Evolutionary conservation across 2,888 invertebrate genomes (phyloP).

Genomic region (Dascillus cervinus): DNA sequence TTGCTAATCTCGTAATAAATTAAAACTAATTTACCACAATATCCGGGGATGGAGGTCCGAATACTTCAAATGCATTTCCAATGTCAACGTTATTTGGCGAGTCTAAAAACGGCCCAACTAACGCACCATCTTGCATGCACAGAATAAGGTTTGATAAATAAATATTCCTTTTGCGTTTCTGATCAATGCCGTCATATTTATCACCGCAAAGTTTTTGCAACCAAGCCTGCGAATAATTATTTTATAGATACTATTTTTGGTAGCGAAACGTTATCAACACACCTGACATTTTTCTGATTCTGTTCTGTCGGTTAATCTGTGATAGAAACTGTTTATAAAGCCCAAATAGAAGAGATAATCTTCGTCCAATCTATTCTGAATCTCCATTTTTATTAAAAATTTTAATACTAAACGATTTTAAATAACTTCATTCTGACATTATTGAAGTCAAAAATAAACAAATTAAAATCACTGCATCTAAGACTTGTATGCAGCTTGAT

Average conservation of each 20-base stretch:
- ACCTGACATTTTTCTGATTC: conserved; percentile 27
- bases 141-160: conserved; percentile 41
- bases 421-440: neutral
- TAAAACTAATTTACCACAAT: too few species aligned
- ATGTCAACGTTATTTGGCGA: conserved; percentile 36
- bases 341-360: conserved; percentile 43
- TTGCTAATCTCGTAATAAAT: too few species aligned
- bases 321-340: conserved; percentile 32
- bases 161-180: conserved; percentile 42
- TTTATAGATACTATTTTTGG: conserved; percentile 3
- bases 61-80: conserved; percentile 32
- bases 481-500: too few species aligned
- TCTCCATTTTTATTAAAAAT: conserved; percentile 15
- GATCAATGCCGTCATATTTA: conserved; percentile 30
- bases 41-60: conserved; percentile 27
- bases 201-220: conserved; percentile 39
- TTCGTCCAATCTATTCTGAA: conserved; percentile 40
- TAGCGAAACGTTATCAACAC: conserved; percentile 3
- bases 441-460: too few species aligned
- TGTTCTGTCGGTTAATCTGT: conserved; percentile 23
- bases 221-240: conserved; percentile 32
- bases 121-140: conserved; percentile 38
- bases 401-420: neutral
- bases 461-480: too few species aligned
- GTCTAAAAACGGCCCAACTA: conserved; percentile 36